These are phyloP conservation scores for Todus mexicanus DNA, from an alignment of 2,797 vertebrate species.

Conservation along the genomic window DNA sequence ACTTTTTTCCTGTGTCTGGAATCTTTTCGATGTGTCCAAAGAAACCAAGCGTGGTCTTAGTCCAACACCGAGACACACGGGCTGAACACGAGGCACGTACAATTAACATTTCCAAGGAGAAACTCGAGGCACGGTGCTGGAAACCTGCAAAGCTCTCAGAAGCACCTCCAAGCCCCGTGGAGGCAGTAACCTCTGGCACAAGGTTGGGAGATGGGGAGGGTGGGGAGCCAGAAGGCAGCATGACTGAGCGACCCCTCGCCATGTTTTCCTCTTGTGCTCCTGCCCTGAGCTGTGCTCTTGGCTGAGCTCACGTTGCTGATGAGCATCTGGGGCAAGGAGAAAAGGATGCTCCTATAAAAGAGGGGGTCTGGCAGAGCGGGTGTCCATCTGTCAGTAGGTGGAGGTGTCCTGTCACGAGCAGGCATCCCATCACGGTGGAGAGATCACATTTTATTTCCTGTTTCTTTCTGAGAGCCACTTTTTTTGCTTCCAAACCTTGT, in stretches of 20 bases:
- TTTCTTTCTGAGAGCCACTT: not conserved
- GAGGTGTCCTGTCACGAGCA: not conserved
- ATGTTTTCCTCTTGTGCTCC: not conserved
- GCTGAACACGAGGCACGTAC: not conserved
- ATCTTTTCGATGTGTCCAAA: not conserved
- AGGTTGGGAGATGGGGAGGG: not conserved
- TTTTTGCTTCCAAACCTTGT: not conserved
- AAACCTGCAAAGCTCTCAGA: not conserved
- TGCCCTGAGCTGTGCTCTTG: not conserved
- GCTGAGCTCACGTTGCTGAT: rapidly evolving
- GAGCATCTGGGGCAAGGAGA: not conserved
- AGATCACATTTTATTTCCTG: not conserved
- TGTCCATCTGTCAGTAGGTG: not conserved
- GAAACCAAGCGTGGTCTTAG: not conserved
- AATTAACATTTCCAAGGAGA: not conserved
- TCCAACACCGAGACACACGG: rapidly evolving
- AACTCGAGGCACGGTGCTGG: not conserved
- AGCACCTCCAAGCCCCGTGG: not conserved
- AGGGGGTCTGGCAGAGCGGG: not conserved
- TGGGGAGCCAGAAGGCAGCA: not conserved
- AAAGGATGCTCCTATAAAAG: not conserved
- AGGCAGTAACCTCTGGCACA: not conserved
- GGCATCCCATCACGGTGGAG: rapidly evolving
- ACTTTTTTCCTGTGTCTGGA: not conserved
- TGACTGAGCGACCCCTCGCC: rapidly evolving